Conservation (phyloP, 2,113 vertebrate genomes). For the Indicator indicator region DNA sequence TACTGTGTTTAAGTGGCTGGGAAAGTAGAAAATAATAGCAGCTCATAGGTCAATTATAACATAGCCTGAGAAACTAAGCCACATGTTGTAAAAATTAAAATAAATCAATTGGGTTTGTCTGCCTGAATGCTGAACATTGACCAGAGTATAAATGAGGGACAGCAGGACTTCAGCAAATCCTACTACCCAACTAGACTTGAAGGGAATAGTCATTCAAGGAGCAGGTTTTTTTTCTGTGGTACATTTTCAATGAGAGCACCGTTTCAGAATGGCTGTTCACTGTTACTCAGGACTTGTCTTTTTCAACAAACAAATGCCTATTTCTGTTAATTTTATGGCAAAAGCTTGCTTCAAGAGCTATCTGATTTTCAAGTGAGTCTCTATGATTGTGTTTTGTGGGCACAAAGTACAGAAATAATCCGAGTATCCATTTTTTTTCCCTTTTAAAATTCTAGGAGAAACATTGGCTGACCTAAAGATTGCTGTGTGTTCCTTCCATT, state of each 20-base stretch:
- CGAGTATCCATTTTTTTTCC: neutral
- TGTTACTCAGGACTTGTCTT: neutral
- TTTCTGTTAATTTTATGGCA: neutral
- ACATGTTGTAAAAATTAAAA: constrained; percentile 42
- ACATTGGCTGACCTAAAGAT: neutral
- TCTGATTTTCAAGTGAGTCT: neutral
- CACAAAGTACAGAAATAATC: neutral
- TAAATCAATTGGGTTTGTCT: constrained; percentile 5
- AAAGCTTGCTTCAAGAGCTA: neutral
- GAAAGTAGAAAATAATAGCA: constrained; percentile 61
- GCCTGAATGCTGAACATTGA: neutral
- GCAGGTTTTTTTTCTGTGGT: neutral
- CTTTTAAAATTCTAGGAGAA: neutral
- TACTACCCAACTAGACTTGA: neutral
- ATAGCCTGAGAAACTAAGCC: constrained; percentile 52
- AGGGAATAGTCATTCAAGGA: neutral
- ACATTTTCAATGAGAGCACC: neutral
- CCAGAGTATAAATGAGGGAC: neutral
- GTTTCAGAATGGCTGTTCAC: neutral
- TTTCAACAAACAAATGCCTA: neutral
- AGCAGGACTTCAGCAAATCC: neutral
- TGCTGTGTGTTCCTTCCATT: neutral
- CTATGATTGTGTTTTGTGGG: neutral
- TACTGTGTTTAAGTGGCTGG: constrained; percentile 53
- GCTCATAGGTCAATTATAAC: constrained; percentile 48